A percentile compares a stretch with the other conserved stretches of the same genome.
Conservation (phyloP, 2,113 vertebrate species). For the Otis tarda region DNA sequence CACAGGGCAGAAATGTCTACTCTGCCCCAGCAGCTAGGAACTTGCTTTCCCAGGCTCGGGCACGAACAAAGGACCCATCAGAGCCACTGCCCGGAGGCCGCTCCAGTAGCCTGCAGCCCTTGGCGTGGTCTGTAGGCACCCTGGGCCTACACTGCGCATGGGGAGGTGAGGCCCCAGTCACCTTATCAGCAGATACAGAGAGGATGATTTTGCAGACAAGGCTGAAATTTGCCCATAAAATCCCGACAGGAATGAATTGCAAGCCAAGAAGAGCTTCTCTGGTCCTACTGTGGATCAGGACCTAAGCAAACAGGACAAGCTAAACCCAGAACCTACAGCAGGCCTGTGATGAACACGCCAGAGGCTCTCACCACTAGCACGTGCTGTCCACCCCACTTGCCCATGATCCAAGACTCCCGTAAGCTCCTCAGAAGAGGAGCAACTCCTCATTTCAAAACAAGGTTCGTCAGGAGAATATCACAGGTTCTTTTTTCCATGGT, state of each 20-base stretch:
- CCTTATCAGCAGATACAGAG: background rate
- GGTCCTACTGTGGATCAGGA: background rate
- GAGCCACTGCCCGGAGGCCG: background rate
- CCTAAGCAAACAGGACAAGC: background rate
- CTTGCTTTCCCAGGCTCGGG: background rate
- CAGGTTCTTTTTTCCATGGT: background rate
- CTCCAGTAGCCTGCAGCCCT: background rate
- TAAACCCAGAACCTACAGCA: background rate
- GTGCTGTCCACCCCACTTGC: background rate
- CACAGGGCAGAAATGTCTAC: background rate
- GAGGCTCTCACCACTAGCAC: background rate
- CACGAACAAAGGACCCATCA: rapidly evolving
- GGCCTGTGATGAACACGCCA: background rate
- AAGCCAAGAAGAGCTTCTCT: background rate
- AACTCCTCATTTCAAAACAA: background rate
- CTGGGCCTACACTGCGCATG: background rate
- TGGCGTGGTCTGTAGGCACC: background rate
- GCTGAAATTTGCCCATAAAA: background rate
- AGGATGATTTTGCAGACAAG: background rate
- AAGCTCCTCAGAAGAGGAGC: background rate
- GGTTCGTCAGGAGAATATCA: background rate
- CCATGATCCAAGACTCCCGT: rapidly evolving
- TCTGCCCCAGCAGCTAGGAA: background rate
- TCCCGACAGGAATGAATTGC: rapidly evolving
- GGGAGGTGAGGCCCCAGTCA: too few relatives aligned